A percentile compares a stretch with the other conserved stretches of the same genome.
These are phyloP conservation scores for Fragum whitleyi DNA, from an alignment of 2,888 invertebrate species.

Conservation along the genomic window DNA sequence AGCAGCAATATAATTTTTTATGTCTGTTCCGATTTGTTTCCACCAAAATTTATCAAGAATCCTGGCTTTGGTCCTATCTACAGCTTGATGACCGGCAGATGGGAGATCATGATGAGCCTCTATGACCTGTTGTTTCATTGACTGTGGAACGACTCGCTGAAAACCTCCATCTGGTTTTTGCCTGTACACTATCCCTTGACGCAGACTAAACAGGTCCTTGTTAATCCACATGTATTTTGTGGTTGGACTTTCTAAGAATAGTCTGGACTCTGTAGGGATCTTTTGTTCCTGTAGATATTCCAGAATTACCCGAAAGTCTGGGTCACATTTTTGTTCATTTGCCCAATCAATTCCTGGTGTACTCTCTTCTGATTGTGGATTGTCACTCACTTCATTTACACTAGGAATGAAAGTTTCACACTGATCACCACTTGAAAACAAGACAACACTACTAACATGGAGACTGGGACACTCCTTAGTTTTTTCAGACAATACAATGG, in stretches of 20 bases:
- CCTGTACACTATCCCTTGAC: slow-evolving; percentile 5
- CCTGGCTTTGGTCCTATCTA: slow-evolving; percentile 27
- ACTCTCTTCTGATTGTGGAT: background rate
- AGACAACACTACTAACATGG: background rate
- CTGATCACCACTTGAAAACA: background rate
- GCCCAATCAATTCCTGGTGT: background rate
- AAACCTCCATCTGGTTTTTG: background rate
- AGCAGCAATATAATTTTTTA: slow-evolving; percentile 13
- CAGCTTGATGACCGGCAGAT: slow-evolving; percentile 37
- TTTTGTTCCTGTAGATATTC: background rate
- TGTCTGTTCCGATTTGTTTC: slow-evolving; percentile 19
- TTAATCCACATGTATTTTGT: slow-evolving; percentile 36
- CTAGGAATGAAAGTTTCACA: background rate
- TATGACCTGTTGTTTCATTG: slow-evolving; percentile 14
- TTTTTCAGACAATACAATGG: background rate
- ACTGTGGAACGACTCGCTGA: slow-evolving; percentile 20
- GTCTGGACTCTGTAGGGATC: background rate
- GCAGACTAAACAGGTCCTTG: slow-evolving; percentile 23
- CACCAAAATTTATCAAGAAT: slow-evolving; percentile 32
- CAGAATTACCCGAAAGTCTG: slow-evolving; percentile 9
- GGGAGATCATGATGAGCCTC: slow-evolving; percentile 33
- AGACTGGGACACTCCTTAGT: background rate
- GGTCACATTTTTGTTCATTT: slow-evolving; percentile 15
- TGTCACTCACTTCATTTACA: slow-evolving; percentile 2
- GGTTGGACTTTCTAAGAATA: slow-evolving; percentile 24